Evolutionary conservation across 53 echinoderm and acorn worm species (phyloP), one percentile per base, ranked within the genome.

Genomic region (Arbacia lixula): DNA sequence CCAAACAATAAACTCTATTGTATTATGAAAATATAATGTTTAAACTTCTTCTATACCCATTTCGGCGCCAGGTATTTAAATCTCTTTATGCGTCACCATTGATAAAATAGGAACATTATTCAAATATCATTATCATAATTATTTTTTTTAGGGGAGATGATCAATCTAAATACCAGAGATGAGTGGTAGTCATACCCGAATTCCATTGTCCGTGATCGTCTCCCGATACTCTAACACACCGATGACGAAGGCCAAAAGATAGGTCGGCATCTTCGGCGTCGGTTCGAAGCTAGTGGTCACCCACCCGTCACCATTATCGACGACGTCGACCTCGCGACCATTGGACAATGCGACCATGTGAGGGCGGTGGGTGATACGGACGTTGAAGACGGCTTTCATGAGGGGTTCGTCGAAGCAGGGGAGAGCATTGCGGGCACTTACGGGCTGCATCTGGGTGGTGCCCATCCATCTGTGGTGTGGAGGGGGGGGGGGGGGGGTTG

Each of bases 331-430:
- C 33, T 67, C 68, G 5, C 83, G 92, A 1, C 85, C 93, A 62
- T 95, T 95, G 36, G 91, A 95, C 16, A 95, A 83, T 8, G 92
- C 85, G 19, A 91, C 63, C 86, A 91, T 94, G 74, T 92, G 42
- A 14, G 58, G 35, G 22, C 66, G 80, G 30, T 90, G 92, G 3
- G 81, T 84, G 84, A 99, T 90, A 16, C 74, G 65, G 43, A 99
- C 83, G 28, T 87, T 11, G 71, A 99, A 99, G 12, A 68, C 89
- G 4, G 99, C 99, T 64, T 92, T 99, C 21, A 99, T 56, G 19
- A 30, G 80, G 12, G 99, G 99, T 60, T 99, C 99, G 36, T 99
- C 99, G 64, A 99, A 99, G 69, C 99, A 99, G 0, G 99, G 99
- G 53, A 99, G 87, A 19, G 94, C 99, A 20, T 33, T 57, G 12